phyloP scores from a whole-genome alignment of 1,140 invertebrate species.

The Myzus persicae region DNA sequence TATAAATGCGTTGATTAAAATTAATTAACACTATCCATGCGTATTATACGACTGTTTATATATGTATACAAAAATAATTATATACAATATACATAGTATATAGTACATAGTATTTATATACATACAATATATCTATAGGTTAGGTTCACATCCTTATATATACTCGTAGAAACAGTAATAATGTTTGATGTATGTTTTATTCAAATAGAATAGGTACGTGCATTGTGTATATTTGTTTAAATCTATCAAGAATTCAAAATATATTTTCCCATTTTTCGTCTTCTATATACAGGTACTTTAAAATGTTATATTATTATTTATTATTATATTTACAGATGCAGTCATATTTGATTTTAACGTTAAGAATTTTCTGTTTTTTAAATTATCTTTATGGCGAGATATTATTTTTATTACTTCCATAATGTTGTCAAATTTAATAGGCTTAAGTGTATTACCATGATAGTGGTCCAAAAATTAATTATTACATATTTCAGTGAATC shows the following conservation, averaged over 20 bases:
- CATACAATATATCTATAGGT: background rate
- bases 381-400: background rate
- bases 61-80: background rate
- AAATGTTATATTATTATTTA: background rate
- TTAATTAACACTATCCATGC: slow-evolving; percentile 2
- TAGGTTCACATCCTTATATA: too few relatives aligned
- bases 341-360: background rate
- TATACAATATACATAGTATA: background rate
- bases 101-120: background rate
- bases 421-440: background rate
- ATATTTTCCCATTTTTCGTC: background rate
- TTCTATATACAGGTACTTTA: background rate
- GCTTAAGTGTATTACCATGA: background rate
- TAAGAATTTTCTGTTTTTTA: background rate
- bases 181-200: background rate
- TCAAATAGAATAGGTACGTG: background rate
- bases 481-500: slow-evolving; percentile 5
- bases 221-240: background rate
- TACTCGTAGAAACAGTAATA: background rate
- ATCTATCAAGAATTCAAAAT: background rate
- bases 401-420: slow-evolving; percentile 14
- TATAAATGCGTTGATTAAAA: background rate
- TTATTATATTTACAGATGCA: background rate
- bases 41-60: background rate
- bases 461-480: slow-evolving; percentile 27